Conservation (phyloP, 2,888 invertebrate genomes). For the Luperina nickerlii region DNA sequence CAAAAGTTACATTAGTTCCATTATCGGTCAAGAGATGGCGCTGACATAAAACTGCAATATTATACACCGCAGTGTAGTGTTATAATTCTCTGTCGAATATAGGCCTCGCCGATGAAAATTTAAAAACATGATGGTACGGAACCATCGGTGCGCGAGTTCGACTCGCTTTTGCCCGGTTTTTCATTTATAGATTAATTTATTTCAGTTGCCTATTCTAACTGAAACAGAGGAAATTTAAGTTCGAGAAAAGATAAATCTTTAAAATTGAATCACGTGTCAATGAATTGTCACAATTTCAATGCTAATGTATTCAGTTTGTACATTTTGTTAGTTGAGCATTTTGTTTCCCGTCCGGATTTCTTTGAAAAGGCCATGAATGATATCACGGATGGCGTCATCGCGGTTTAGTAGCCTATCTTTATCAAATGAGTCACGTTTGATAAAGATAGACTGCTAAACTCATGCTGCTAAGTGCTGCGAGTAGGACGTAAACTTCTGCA, state of each 20-base stretch:
- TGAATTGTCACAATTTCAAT: conserved; percentile 7
- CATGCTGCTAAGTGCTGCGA: background rate
- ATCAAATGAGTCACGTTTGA: conserved; percentile 22
- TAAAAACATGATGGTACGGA: too few species aligned
- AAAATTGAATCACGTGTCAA: background rate
- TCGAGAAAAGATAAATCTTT: background rate
- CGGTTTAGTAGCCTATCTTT: conserved; percentile 47
- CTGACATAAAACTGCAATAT: too few species aligned
- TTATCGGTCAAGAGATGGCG: too few species aligned
- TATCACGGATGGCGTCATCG: conserved; percentile 65
- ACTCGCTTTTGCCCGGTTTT: too few species aligned
- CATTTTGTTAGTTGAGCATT: conserved; percentile 27
- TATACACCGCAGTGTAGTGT: too few species aligned
- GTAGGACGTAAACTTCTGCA: conserved; percentile 17
- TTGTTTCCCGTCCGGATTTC: conserved; percentile 58
- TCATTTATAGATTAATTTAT: too few species aligned
- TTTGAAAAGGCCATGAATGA: conserved; percentile 63
- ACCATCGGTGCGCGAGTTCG: too few species aligned
- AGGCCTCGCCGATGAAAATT: too few species aligned
- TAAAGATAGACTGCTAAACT: too few species aligned
- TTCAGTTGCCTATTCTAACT: background rate
- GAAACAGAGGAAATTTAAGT: background rate
- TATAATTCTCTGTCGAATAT: too few species aligned
- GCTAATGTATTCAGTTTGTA: conserved; percentile 23
- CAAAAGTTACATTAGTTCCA: too few species aligned